Evolutionary conservation across 2,797 vertebrate genomes (phyloP), one percentile per base, ranked within the genome.

Genomic region (Miichthys miiuy): DNA sequence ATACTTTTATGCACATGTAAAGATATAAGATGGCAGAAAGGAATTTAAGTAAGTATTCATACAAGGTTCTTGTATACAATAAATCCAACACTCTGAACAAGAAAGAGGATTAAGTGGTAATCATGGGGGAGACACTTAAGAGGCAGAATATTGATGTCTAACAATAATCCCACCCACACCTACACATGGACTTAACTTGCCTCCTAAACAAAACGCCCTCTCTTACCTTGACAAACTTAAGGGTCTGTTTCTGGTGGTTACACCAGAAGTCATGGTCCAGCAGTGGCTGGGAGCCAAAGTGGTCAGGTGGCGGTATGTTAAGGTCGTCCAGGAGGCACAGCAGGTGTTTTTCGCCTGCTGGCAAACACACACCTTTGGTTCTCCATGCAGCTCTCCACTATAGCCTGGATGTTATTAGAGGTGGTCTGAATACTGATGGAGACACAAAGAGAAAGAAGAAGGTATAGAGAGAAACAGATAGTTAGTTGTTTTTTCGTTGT

Each of bases 271-370:
- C 89, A 2, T 95, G 95, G 85, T 96, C 95, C 87, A 96, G 90
- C 0, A 94, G 95, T 0, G 96, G 96, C 93, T 95, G 95, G 18
- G 94, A 96, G 74, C 96, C 96, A 48, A 95, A 95, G 8, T n/a
- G 64, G 69, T 97, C 95, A 55, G 93, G 89, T 10, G 95, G 93
- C 0, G 95, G 94, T 94, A 95, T 95, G 84, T 95, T 96, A 18
- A 97, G 92, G 90, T 97, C 95, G 20, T 97, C 95, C 94, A 97
- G 91, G 75, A 94, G 96, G 69, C 95, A 92, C 78, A 97, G 90
- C 91, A 95, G 90, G 77, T 86, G 94, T 80, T 95, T 96, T n/a
- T 95, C 94, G 1, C 95, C 96, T 4, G 91, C 71, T 0, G 96
- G 95, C 63, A 95, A 94, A 3, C 95, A 96, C 21, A 95, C 91